phyloP scores from a whole-genome alignment of 2,113 vertebrate genomes.

The Sterrhoptilus dennistouni region DNA sequence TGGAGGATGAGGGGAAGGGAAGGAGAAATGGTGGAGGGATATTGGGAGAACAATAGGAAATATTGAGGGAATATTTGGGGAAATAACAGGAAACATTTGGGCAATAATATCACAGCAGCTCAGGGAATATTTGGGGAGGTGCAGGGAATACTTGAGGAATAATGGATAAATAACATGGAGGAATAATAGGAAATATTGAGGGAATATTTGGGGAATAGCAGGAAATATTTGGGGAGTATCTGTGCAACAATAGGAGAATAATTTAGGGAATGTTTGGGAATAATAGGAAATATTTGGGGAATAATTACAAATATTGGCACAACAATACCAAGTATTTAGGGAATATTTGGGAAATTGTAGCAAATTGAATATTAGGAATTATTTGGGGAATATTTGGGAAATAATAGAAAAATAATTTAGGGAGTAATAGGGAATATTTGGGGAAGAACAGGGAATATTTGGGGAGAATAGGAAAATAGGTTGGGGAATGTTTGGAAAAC shows the following conservation, averaged over 20 bases:
- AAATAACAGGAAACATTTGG: background rate
- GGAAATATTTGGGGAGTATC: background rate
- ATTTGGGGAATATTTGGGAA: background rate
- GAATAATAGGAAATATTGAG: background rate
- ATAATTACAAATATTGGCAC: too few species aligned
- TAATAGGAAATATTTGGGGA: background rate
- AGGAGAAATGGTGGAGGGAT: background rate
- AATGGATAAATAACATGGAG: background rate
- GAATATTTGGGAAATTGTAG: background rate
- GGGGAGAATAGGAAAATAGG: background rate
- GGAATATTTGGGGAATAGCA: background rate
- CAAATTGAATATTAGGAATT: too few species aligned
- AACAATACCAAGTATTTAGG: background rate
- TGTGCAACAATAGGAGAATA: too few species aligned
- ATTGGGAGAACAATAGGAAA: background rate
- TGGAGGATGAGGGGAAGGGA: too few species aligned
- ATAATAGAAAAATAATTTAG: background rate
- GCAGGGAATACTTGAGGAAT: too few species aligned
- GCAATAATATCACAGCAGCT: background rate
- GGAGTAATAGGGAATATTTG: background rate
- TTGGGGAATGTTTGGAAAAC: background rate
- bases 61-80: background rate
- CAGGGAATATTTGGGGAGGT: too few species aligned
- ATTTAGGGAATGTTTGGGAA: background rate
- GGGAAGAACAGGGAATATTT: too few species aligned